Evolutionary conservation across 2,888 invertebrate genomes (phyloP), one percentile per base, ranked within the genome.

Genomic region (Phalera bucephala): DNA sequence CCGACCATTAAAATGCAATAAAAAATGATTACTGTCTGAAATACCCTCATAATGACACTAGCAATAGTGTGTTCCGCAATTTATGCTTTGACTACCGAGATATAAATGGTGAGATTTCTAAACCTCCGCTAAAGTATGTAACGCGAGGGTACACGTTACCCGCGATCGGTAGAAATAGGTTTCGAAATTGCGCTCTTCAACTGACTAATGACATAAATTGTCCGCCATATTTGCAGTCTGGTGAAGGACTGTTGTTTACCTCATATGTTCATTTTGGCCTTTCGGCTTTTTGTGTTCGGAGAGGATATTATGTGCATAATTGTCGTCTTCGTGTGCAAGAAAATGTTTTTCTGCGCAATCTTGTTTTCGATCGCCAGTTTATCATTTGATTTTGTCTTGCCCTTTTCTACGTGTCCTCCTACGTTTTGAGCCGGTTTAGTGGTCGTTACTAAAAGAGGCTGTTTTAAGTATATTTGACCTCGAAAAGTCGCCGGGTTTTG

Each of bases 1-100:
- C 40, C 36, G 57, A 38, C 59, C 56, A 72, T 72, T 70, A 64
- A 66, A 67, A 64, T 61, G 62, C 56, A 71, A 69, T 70, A 67
- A 66, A 62, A 37, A 66, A 61, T 60, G 48, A 67, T 65, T 60
- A 60, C 48, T 45, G 51, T 57, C 53, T 62, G 42, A 55, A 65
- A 59, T 57, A 50, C 52, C 45, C 41, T 49, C 42, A 28, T 45
- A 36, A 38, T 45, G 44, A 38, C 33, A 33, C 36, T 33, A 33
- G 11, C 10, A 32, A 13, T 31, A 38, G 27, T 28, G 15, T 28
- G 7, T 23, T 31, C 33, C 27, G 27, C 23, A 37, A 31, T 36
- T 31, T 31, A 40, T 29, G 31, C 28, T 9, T n/a, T n/a, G n/a
- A n/a, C n/a, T 33, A 23, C 12, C 10, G 31, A 37, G 34, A 39